Percentiles rank a stretch among this genome's conserved stretches.
Evolutionary conservation across 2,113 vertebrate species (phyloP).

Genomic region (Amblyornis subalaris): DNA sequence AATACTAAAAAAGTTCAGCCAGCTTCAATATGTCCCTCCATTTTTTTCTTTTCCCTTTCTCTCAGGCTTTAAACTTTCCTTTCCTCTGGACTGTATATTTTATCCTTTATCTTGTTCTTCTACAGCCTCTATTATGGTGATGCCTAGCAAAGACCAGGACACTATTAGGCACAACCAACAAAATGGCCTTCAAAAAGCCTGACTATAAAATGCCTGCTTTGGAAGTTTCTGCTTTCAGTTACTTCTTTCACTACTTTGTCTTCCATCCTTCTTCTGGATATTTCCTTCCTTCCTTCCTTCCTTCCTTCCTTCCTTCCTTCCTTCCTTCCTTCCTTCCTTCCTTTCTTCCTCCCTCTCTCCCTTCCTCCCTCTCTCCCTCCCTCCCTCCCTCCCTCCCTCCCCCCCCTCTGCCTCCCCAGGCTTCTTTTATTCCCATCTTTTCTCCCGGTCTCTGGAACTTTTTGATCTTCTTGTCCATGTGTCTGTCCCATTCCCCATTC

Average conservation of each 20-base stretch:
- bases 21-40: not conserved
- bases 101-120: not conserved
- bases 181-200: not conserved
- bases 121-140: not conserved
- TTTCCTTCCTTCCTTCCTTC: not conserved
- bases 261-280: not conserved
- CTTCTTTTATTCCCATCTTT: not conserved
- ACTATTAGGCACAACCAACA: not conserved
- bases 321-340: not conserved
- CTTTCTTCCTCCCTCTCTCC: not conserved
- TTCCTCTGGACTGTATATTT: not conserved
- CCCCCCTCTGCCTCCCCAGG: not conserved
- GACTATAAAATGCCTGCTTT: not conserved
- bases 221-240: not conserved
- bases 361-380: not conserved
- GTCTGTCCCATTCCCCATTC: no score
- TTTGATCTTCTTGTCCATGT: not conserved
- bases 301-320: no score
- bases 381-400: not conserved
- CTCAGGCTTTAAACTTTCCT: not conserved
- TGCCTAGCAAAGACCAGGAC: not conserved
- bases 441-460: not conserved
- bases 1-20: not conserved
- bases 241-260: not conserved
- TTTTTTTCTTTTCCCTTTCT: not conserved